phyloP scores from a whole-genome alignment of 2,888 invertebrate genomes.

The Anthrax anthrax region DNA sequence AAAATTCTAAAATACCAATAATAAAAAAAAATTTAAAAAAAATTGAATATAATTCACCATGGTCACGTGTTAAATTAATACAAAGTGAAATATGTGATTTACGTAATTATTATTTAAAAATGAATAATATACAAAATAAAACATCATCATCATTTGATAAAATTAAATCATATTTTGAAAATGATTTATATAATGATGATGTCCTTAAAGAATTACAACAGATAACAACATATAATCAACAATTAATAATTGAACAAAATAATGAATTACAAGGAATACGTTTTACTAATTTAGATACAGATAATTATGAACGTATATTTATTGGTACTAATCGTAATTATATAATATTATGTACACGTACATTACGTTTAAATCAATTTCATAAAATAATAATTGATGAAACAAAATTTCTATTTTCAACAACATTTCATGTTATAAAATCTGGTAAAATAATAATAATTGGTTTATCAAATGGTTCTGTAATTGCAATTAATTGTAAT shows the following conservation, averaged over 20 bases:
- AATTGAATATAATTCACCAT: conserved; percentile 28
- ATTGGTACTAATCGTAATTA: conserved; percentile 31
- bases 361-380: conserved; percentile 25
- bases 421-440: conserved; percentile 23
- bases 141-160: conserved; percentile 26
- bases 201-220: conserved; percentile 25
- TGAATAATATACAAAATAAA: conserved; percentile 17
- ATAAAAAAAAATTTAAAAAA: conserved; percentile 1
- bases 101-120: conserved; percentile 20
- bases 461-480: conserved; percentile 31
- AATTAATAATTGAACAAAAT: conserved; percentile 7
- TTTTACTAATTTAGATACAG: conserved; percentile 27
- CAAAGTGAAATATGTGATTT: conserved; percentile 29
- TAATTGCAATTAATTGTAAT: conserved; percentile 27
- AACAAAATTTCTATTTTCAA: conserved; percentile 28
- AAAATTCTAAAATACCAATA: background rate
- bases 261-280: conserved; percentile 21
- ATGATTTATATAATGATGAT: conserved; percentile 29
- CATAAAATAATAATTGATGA: conserved; percentile 24
- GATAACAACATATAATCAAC: conserved; percentile 15
- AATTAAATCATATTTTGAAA: conserved; percentile 30
- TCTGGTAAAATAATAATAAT: conserved; percentile 27
- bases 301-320: conserved; percentile 18
- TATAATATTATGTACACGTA: conserved; percentile 26
- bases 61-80: conserved; percentile 29